Base-by-base conservation (phyloP, 2,113 vertebrate species). In the Sula dactylatra region DNA sequence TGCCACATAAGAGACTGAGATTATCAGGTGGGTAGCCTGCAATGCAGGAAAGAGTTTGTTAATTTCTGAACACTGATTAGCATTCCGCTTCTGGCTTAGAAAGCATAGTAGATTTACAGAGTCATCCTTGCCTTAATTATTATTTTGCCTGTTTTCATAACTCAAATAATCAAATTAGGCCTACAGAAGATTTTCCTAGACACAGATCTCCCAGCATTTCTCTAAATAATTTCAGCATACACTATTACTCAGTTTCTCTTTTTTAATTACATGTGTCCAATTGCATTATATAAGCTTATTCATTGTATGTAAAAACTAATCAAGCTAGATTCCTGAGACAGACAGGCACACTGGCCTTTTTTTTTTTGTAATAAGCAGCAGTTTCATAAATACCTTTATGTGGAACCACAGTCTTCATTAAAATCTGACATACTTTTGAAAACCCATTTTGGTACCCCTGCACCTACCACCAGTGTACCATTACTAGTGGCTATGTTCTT, bases 91-190 rank as follows among this genome's bases (percentile, higher is more conserved):
- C 55, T 84, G 18, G 3, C 31, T 78, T 86, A 71, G 34, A 52
- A 84, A 79, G 16, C n/a, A 22, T 20, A 86, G 66, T 61, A 78
- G 26, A 79, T 78, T 78, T 74, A 88, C 24, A 74, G 26, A 86
- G 19, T 77, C 44, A 55, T 81, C 26, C 15, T 74, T 72, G 16
- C 11, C 26, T 82, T 84, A 42, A 82, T 94, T 85, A 71, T 59
- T 92, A 58, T 91, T 93, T 90, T 91, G 45, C 58, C 29, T 89
- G 14, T 87, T 93, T 89, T 81, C 34, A n/a, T 88, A 84, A 77
- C 21, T 70, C 40, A 86, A 70, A 77, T 70, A 73, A 95, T 82
- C 44, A 71, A 73, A 81, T 91, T 52, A 94, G n/a, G n/a, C 22
- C 32, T 59, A 58, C 4, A 67, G 40, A 67, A 92, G 16, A 67